These are phyloP conservation scores for Cacatua alba DNA, from an alignment of 2,113 vertebrate genomes.

Conservation along the genomic window DNA sequence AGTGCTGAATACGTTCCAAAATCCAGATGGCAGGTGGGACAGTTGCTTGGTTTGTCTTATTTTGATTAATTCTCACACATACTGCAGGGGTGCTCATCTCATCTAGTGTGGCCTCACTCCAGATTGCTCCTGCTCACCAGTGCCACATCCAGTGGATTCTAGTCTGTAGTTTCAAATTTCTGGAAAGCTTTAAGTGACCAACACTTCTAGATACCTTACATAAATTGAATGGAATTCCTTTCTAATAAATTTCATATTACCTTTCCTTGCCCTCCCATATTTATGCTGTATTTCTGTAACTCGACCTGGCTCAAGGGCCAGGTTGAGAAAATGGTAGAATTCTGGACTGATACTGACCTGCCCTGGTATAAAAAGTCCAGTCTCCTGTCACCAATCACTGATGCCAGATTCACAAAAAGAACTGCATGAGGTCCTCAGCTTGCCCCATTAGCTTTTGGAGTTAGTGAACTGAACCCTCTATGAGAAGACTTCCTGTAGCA, in stretches of 20 bases:
- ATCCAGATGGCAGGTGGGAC: neutral
- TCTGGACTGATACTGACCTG: neutral
- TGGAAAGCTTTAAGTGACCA: neutral
- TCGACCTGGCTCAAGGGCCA: neutral
- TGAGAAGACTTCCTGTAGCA: neutral
- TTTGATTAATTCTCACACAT: neutral
- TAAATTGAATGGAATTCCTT: neutral
- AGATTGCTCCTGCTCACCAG: neutral
- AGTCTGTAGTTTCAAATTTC: neutral
- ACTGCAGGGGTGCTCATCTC: rapidly evolving
- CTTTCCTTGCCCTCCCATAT: neutral
- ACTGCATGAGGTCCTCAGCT: neutral
- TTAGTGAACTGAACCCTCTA: neutral
- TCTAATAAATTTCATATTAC: neutral
- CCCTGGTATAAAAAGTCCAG: neutral
- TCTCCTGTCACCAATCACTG: neutral
- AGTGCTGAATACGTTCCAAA: neutral
- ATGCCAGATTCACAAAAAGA: neutral
- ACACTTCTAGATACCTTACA: neutral
- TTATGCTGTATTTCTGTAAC: neutral
- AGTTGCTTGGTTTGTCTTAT: neutral
- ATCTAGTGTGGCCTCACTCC: neutral
- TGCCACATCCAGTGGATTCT: neutral
- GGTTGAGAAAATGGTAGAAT: neutral
- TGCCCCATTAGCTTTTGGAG: neutral